These are phyloP conservation scores for Ommatoiulus sabulosus DNA, from an alignment of 2,888 invertebrate genomes.

Conservation along the genomic window DNA sequence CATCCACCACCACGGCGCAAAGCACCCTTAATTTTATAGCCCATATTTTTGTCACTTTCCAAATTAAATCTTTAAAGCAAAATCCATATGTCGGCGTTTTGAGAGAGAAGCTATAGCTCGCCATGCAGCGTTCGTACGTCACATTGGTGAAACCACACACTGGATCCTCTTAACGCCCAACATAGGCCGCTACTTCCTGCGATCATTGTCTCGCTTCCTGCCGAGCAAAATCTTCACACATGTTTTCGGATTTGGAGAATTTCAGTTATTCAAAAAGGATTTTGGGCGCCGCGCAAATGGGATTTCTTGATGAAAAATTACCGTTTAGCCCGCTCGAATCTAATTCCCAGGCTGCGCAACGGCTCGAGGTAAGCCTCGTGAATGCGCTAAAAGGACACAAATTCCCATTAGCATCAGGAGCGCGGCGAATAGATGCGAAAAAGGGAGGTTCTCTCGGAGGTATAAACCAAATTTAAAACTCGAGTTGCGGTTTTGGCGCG, in stretches of 20 bases:
- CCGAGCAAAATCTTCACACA: not conserved
- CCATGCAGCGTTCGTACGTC: not conserved
- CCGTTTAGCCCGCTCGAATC: not conserved
- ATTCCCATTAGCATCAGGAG: not conserved
- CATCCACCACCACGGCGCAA: not conserved
- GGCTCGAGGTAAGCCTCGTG: not conserved
- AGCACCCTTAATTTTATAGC: not conserved
- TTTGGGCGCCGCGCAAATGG: not conserved
- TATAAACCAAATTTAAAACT: slow-evolving; percentile 26
- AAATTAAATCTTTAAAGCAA: slow-evolving; percentile 7
- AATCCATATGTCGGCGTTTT: not conserved
- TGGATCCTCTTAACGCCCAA: not conserved
- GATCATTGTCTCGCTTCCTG: not conserved
- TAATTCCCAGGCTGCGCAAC: slow-evolving; percentile 5
- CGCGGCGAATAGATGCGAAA: not conserved
- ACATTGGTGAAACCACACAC: too few species aligned
- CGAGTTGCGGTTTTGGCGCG: not conserved
- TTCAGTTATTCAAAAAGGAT: slow-evolving; percentile 3
- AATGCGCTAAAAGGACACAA: slow-evolving; percentile 6
- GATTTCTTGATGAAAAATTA: slow-evolving; percentile 30
- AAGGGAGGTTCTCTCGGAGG: not conserved
- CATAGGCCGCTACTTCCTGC: not conserved
- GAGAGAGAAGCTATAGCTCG: not conserved
- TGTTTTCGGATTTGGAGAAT: slow-evolving; percentile 18
- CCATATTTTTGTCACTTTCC: slow-evolving; percentile 6